Evolutionary conservation across 2,797 vertebrate species (phyloP), one percentile per base, ranked within the genome.

Genomic region (Phylloscopus collybita): DNA sequence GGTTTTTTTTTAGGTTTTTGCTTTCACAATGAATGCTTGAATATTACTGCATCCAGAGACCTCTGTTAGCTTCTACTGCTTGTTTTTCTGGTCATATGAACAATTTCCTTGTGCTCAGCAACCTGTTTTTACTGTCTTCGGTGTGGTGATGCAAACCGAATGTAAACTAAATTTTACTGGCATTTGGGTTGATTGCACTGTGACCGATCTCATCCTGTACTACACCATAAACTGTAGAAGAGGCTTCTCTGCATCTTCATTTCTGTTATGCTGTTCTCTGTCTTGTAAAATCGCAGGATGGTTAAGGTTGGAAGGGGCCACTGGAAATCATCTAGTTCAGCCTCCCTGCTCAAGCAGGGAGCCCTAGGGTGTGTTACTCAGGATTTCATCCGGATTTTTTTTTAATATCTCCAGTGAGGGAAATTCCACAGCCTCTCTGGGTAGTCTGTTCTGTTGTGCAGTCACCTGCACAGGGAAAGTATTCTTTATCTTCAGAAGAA

Each of bases 11-110:
- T 10, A 26, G 8, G 30, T 42, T 70, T 66, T 87, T 69, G 18
- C 38, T 83, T 80, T 67, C 9, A 21, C 10, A 22, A 1, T 1
- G 2, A 50, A 6, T 1, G 0, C 30, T 66, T 78, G 30, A 59
- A 3, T 50, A 1, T 1, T 29, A 21, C 5, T 89, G 16, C 21
- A 17, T 27, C 10, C 17, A 19, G 38, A 69, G 19, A 49, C 36
- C 16, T 80, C 40, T 51, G 8, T 49, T 50, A 79, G 16, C 26
- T 60, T 13, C 49, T 71, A 19, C 27, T 70, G 9, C 49, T 42
- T 74, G 34, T 19, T 44, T 47, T 69, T 65, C 38, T 69, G 51
- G 23, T 70, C 36, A 10, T 0, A 1, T 3, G 17, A 70, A 76
- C 27, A n/a, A 20, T 45, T 81, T 86, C 2, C 16, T 78, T 0